Conservation (phyloP, 2,888 invertebrate genomes). For the Tiliacea aurago region DNA sequence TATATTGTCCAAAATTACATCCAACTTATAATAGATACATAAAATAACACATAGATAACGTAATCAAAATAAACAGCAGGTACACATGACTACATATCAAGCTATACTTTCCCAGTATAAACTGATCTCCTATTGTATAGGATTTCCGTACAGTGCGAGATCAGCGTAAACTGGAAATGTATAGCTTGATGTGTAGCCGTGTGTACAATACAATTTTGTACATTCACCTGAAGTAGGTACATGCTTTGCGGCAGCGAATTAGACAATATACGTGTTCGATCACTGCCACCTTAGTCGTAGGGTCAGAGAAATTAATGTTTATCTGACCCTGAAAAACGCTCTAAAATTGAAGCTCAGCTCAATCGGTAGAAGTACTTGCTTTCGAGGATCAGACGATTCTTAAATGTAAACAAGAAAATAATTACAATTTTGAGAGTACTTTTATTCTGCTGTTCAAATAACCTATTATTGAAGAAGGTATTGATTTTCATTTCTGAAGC, state of each 20-base stretch:
- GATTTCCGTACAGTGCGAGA: too few species aligned
- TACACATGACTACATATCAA: too few species aligned
- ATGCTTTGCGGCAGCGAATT: background rate
- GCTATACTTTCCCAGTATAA: too few species aligned
- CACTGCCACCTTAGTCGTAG: background rate
- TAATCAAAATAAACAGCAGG: background rate
- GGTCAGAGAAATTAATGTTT: background rate
- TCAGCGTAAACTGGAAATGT: too few species aligned
- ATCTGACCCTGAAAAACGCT: background rate
- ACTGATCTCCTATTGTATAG: too few species aligned
- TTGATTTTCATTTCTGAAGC: slow-evolving; percentile 18
- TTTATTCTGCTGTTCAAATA: background rate
- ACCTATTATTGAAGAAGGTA: slow-evolving; percentile 11
- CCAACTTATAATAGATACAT: background rate
- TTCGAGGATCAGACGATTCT: background rate
- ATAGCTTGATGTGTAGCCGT: too few species aligned
- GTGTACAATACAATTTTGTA: background rate
- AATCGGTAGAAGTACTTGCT: background rate
- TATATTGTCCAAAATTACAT: background rate
- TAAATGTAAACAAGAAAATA: slow-evolving; percentile 4
- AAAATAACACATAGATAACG: background rate
- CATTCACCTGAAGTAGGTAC: background rate
- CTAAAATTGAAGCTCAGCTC: background rate
- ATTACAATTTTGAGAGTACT: background rate
- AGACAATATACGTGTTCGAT: background rate